Evolutionary conservation across 2,113 vertebrate species (phyloP).

Genomic region (Engystomops pustulosus): DNA sequence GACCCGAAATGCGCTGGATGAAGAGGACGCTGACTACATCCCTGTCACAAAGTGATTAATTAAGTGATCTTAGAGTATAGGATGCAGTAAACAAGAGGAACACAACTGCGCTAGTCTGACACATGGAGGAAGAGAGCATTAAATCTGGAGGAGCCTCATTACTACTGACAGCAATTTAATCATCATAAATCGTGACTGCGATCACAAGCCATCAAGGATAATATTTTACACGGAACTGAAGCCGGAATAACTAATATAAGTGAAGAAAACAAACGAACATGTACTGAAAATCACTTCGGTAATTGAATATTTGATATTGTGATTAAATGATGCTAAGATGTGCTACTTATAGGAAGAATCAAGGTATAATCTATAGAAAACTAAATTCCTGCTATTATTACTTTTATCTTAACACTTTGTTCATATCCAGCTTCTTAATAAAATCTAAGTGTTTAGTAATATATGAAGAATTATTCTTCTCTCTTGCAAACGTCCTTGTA

Average conservation of each 20-base stretch:
- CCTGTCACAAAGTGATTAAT: not conserved
- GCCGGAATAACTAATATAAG: not conserved
- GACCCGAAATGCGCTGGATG: not conserved
- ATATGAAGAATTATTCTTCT: no score
- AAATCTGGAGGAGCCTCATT: constrained; percentile 2
- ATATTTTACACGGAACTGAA: constrained; percentile 1
- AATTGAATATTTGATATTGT: not conserved
- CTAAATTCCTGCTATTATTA: not conserved
- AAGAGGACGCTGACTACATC: not conserved
- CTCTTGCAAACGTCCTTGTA: no score
- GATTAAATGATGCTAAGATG: not conserved
- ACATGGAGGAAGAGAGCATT: not conserved
- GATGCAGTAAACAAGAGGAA: not conserved
- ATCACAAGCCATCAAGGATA: not conserved
- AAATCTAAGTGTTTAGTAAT: no score
- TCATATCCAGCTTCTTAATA: no score
- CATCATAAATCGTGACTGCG: constrained; percentile 9
- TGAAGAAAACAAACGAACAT: not conserved
- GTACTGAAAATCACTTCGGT: not conserved
- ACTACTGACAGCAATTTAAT: not conserved
- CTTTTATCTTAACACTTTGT: not conserved
- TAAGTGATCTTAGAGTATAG: not conserved
- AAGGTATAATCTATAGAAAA: no score
- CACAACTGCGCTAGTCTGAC: not conserved
- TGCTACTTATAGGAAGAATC: not conserved